Percentiles rank a stretch among this genome's conserved stretches.
phyloP scores from a whole-genome alignment of 1,140 invertebrate species.

The Adoxophyes honmai region DNA sequence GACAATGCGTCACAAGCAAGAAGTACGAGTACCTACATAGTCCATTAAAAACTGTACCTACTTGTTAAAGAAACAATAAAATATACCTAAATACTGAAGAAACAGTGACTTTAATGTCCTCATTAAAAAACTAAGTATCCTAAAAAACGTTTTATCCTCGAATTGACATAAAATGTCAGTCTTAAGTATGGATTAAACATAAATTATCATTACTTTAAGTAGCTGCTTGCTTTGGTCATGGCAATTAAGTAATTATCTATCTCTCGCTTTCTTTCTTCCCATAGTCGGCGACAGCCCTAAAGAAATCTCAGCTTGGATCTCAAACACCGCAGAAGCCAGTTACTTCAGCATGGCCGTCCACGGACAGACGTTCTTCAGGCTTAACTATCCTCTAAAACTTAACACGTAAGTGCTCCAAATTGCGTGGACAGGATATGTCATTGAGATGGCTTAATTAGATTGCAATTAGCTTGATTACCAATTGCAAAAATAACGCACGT shows the following conservation, averaged over 20 bases:
- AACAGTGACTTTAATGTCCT: too few species aligned
- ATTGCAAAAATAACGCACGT: background rate
- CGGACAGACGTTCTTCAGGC: conserved; percentile 87
- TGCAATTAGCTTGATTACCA: conserved; percentile 9
- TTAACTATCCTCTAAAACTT: conserved; percentile 88
- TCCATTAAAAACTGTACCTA: background rate
- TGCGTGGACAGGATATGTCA: background rate
- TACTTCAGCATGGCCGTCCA: conserved; percentile 88
- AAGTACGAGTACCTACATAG: too few species aligned
- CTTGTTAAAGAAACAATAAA: background rate
- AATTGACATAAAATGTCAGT: too few species aligned
- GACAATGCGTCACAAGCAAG: too few species aligned
- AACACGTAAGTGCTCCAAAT: conserved; percentile 73
- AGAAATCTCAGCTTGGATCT: conserved; percentile 86
- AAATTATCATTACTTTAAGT: too few species aligned
- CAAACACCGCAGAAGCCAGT: conserved; percentile 86
- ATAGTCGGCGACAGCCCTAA: conserved; percentile 84
- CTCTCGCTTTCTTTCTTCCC: too few species aligned
- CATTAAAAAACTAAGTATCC: too few species aligned
- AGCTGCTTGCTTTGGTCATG: too few species aligned
- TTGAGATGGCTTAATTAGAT: conserved; percentile 3
- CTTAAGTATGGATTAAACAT: too few species aligned
- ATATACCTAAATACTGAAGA: too few species aligned
- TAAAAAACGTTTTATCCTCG: too few species aligned
- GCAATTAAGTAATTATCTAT: too few species aligned